These are phyloP conservation scores for Poeciliopsis infans DNA, from an alignment of 2,797 vertebrate genomes.

Conservation along the genomic window DNA sequence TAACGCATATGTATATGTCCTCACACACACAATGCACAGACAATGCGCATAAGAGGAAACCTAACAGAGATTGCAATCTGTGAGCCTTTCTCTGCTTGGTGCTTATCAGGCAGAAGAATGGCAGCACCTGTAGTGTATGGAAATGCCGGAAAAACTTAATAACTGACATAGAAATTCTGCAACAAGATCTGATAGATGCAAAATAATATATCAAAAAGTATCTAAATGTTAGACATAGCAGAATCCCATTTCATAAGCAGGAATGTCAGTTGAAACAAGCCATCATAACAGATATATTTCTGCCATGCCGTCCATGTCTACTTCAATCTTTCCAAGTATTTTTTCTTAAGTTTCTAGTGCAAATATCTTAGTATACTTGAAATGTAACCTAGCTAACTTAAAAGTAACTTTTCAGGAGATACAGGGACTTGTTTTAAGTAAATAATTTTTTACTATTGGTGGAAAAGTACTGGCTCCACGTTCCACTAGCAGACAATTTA, in stretches of 20 bases:
- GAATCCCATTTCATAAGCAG: not conserved
- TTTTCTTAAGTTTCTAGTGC: no score
- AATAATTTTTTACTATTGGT: no score
- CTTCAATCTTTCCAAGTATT: not conserved
- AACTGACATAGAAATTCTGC: not conserved
- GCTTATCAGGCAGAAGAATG: slow-evolving; percentile 42
- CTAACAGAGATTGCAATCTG: slow-evolving; percentile 37
- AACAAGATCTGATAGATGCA: not conserved
- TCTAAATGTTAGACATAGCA: not conserved
- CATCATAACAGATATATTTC: not conserved
- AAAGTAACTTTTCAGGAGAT: no score
- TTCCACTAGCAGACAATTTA: no score
- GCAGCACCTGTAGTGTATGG: slow-evolving; percentile 23
- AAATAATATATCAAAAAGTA: not conserved
- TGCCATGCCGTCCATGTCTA: not conserved
- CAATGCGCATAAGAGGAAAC: not conserved
- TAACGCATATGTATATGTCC: not conserved
- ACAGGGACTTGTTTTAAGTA: no score
- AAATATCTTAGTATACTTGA: no score
- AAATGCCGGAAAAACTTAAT: slow-evolving; percentile 1
- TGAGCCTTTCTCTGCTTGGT: slow-evolving; percentile 11
- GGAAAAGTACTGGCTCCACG: no score
- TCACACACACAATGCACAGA: not conserved
- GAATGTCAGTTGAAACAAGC: not conserved
- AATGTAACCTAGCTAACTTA: no score